phyloP scores from a whole-genome alignment of 2,888 invertebrate species.

The Spodoptera picta region DNA sequence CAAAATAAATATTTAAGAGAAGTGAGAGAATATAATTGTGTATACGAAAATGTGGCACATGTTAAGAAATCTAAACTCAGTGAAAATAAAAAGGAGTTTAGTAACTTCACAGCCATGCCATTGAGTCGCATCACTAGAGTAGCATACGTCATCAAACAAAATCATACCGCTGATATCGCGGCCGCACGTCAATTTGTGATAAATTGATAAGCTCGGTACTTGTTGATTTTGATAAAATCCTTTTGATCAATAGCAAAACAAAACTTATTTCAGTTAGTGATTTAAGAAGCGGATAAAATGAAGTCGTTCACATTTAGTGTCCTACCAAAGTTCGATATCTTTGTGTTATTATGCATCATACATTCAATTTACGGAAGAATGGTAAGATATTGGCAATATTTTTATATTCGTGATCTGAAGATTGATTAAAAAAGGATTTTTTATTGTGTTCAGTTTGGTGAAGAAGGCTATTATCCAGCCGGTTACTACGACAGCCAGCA shows the following conservation, averaged over 20 bases:
- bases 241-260: constrained; percentile 53
- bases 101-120: constrained; percentile 15
- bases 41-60: no score
- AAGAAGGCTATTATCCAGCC: constrained; percentile 70
- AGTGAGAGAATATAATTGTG: no score
- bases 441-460: constrained; percentile 66
- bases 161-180: constrained; percentile 15
- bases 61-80: no score
- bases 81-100: constrained; percentile 5
- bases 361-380: constrained; percentile 64
- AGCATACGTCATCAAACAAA: constrained; percentile 53
- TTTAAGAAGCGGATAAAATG: constrained; percentile 55
- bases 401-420: constrained; percentile 2
- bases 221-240: constrained; percentile 62
- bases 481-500: constrained; percentile 64
- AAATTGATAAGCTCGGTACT: constrained; percentile 60
- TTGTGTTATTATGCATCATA: constrained; percentile 59
- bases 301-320: constrained; percentile 49
- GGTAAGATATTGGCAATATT: constrained; percentile 64
- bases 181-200: constrained; percentile 55
- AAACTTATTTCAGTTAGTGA: constrained; percentile 29
- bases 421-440: constrained; percentile 17
- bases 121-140: constrained; percentile 32
- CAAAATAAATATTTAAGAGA: no score
- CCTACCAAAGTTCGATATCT: constrained; percentile 51